phyloP scores from a whole-genome alignment of 2,888 invertebrate genomes.

The Cheiracanthium punctorium region DNA sequence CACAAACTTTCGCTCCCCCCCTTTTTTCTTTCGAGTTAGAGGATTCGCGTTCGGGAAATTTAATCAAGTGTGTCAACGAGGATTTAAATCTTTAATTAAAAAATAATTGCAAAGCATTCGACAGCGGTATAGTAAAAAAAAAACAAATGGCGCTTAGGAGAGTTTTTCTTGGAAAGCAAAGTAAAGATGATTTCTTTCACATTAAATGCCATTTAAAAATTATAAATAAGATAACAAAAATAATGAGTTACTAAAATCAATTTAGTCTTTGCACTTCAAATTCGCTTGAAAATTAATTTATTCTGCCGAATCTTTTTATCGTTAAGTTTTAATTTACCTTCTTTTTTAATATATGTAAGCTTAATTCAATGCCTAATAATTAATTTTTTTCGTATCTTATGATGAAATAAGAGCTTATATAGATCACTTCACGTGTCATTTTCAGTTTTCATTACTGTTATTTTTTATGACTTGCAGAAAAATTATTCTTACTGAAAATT shows the following conservation, averaged over 20 bases:
- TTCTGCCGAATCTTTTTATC: not conserved
- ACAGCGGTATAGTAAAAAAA: not conserved
- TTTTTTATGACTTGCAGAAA: no score
- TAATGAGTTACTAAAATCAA: not conserved
- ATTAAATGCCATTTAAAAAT: conserved; percentile 10
- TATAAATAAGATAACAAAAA: conserved; percentile 5
- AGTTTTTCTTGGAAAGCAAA: not conserved
- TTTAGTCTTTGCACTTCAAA: not conserved
- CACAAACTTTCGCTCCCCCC: not conserved
- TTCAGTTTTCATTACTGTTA: no score
- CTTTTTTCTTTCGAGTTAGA: not conserved
- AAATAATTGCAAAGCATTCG: conserved; percentile 10
- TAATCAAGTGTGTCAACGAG: conserved; percentile 17
- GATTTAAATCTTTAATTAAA: conserved; percentile 17
- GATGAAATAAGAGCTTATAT: no score
- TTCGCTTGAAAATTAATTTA: not conserved
- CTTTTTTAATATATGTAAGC: no score
- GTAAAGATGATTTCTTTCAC: conserved; percentile 1
- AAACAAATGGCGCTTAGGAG: not conserved
- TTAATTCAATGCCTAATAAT: no score
- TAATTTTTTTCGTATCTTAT: no score
- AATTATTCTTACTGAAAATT: no score
- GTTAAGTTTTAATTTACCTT: no score
- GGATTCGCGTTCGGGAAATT: not conserved
- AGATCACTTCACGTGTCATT: no score